Evolutionary conservation across 2,888 invertebrate genomes (phyloP).

Genomic region (Tetragnatha montana): DNA sequence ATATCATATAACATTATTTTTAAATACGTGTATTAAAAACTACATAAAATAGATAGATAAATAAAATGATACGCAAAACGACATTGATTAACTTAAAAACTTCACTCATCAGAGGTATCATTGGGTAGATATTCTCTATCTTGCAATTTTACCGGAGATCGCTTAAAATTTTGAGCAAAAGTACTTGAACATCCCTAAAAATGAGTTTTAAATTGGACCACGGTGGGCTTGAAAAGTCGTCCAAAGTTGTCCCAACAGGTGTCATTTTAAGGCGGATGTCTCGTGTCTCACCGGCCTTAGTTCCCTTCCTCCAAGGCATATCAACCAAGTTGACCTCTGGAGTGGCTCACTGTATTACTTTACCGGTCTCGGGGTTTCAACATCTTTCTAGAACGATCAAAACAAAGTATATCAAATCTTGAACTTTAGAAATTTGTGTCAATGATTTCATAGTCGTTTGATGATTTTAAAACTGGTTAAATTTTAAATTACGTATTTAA

Average conservation of each 20-base stretch:
- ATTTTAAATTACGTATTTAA: too few relatives aligned
- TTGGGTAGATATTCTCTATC: too few relatives aligned
- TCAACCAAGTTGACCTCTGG: background rate
- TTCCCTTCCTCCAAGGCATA: background rate
- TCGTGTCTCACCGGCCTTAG: background rate
- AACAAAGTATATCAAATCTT: too few relatives aligned
- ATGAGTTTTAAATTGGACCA: background rate
- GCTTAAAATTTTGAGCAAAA: background rate
- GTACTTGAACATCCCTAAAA: background rate
- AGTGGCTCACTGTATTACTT: background rate
- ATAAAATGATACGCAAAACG: too few relatives aligned
- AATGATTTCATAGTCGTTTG: too few relatives aligned
- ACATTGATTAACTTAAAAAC: too few relatives aligned
- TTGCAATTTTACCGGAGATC: background rate
- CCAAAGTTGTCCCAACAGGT: background rate
- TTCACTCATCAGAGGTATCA: too few relatives aligned
- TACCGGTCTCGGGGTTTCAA: background rate
- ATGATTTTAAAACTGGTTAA: too few relatives aligned
- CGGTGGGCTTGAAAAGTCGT: background rate
- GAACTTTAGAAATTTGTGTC: too few relatives aligned
- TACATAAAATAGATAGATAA: too few relatives aligned
- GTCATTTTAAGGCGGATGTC: background rate
- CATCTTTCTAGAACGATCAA: background rate
- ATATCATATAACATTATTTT: too few relatives aligned
- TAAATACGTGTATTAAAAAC: too few relatives aligned